Evolutionary conservation across 2,888 invertebrate species (phyloP).

Genomic region (Drosophila austrosaltans): DNA sequence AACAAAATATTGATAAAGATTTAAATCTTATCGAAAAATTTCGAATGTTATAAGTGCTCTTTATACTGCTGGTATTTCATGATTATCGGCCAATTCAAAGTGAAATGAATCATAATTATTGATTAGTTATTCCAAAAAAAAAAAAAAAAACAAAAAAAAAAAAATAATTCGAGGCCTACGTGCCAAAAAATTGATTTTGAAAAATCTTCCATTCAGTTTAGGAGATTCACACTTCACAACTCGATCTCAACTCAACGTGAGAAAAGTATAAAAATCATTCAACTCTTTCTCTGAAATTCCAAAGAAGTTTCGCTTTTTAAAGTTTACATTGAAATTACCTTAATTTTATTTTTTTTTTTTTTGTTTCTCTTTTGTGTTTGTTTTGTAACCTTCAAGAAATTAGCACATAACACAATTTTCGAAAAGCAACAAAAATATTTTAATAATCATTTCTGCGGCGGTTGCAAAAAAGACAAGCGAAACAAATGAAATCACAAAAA

Average conservation of each 20-base stretch:
- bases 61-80: neutral
- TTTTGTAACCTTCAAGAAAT: constrained; percentile 27
- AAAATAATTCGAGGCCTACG: neutral
- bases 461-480: neutral
- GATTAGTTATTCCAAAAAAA: constrained; percentile 19
- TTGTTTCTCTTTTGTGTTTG: neutral
- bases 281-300: constrained; percentile 21
- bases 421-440: neutral
- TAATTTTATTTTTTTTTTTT: neutral
- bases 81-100: neutral
- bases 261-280: too few relatives aligned
- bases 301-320: neutral
- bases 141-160: too few relatives aligned
- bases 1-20: constrained; percentile 5
- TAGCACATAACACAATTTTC: constrained; percentile 26
- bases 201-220: constrained; percentile 8
- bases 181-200: constrained; percentile 29
- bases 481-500: neutral
- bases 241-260: too few relatives aligned
- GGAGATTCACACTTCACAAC: too few relatives aligned
- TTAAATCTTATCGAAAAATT: constrained; percentile 5
- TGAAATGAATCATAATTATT: constrained; percentile 18
- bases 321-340: constrained; percentile 8
- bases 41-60: neutral
- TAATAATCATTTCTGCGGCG: neutral